Evolutionary conservation across 2,797 vertebrate species (phyloP), one percentile per base, ranked within the genome.

Genomic region (Synanceia verrucosa): DNA sequence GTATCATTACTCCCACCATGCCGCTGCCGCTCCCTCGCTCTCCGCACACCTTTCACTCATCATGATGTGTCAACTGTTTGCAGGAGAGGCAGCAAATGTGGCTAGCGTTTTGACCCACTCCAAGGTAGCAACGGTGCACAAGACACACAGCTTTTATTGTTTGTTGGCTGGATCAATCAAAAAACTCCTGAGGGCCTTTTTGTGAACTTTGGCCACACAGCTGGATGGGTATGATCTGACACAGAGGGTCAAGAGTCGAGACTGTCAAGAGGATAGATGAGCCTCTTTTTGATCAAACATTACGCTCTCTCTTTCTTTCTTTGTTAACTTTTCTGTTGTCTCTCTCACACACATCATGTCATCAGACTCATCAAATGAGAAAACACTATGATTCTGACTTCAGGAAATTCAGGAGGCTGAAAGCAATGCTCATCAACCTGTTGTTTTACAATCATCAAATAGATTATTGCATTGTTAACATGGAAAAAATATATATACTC

Each of bases 21-120:
- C 72, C 37, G 34, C 79, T 76, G 56, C 69, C 18, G 52, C 78
- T 63, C 55, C 43, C 62, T 57, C 47, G 2, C 57, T 70, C 76
- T 73, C 76, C 29, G 61, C 70, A 65, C 88, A 88, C 87, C 87
- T 91, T 90, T 92, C 85, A 88, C 90, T 90, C 89, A 86, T 89
- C 87, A 85, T 36, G 64, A 87, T 88, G 83, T 86, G 91, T 93
- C 92, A 91, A 93, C 89, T 90, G 92, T 93, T 93, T 93, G 91
- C 83, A 50, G 65, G 89, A 88, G 82, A 77, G 84, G 79, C 81
- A 83, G 80, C 86, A 84, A 79, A 79, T 83, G 79, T 58, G 75
- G 63, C 68, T 19, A 34, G 65, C 81, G 87, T 86, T 93, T 90
- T 93, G 92, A 93, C 92, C 92, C 60, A 59, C 53, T 39, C 72